Percentiles rank a stretch among this genome's conserved stretches.
These are phyloP conservation scores for Cataglyphis rosenhaueri DNA, from an alignment of 2,888 invertebrate genomes.

Conservation along the genomic window DNA sequence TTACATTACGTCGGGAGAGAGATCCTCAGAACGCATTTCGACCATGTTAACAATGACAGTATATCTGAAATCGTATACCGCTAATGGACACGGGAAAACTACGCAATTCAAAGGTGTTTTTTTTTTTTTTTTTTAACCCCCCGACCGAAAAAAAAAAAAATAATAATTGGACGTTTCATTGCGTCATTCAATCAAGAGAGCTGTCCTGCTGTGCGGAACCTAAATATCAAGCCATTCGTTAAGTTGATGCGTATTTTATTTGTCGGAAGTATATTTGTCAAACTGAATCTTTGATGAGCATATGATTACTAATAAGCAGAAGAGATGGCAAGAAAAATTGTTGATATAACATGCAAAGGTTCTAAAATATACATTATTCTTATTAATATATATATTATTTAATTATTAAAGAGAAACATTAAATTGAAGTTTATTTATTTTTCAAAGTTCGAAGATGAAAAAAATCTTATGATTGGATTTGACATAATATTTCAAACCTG, in stretches of 20 bases:
- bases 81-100: slow-evolving; percentile 23
- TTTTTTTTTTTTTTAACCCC: neutral
- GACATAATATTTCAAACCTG: neutral
- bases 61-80: slow-evolving; percentile 32
- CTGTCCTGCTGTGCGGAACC: slow-evolving; percentile 7
- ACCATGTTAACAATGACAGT: slow-evolving; percentile 35
- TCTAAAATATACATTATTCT: neutral
- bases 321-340: neutral
- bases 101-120: slow-evolving; percentile 16
- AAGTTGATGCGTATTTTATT: slow-evolving; percentile 1
- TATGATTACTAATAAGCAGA: neutral
- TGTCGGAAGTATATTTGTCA: neutral
- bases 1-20: slow-evolving; percentile 44
- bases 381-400: neutral
- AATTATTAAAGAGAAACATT: slow-evolving; percentile 5
- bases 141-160: neutral
- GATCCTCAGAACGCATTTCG: slow-evolving; percentile 30
- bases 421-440: neutral
- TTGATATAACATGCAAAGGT: neutral
- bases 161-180: neutral
- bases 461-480: neutral
- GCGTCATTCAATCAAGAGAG: slow-evolving; percentile 26
- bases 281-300: neutral
- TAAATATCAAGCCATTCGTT: slow-evolving; percentile 6
- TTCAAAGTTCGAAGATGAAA: neutral